Conservation (phyloP, 2,797 vertebrate genomes). For the Syngnathus acus region DNA sequence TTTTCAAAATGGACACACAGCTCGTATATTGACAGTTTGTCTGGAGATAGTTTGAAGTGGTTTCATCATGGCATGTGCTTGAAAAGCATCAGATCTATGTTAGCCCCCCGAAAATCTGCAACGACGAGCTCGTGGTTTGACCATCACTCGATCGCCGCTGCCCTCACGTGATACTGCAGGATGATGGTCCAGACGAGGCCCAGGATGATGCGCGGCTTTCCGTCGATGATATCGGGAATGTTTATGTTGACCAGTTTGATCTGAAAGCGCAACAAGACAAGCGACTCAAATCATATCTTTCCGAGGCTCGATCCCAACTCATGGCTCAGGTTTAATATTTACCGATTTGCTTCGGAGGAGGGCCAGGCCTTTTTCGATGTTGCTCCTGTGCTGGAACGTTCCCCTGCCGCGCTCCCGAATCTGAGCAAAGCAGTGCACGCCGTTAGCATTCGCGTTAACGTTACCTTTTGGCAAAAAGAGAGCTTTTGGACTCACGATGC, state of each 20-base stretch:
- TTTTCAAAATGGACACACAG: too few species aligned
- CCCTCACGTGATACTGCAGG: constrained; percentile 89
- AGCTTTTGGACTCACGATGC: constrained; percentile 71
- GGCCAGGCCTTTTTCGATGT: constrained; percentile 84
- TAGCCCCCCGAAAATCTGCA: too few species aligned
- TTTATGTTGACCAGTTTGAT: constrained; percentile 97
- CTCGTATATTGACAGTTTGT: too few species aligned
- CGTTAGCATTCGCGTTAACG: background rate
- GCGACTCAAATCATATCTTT: background rate
- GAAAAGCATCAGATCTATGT: too few species aligned
- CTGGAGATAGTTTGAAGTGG: too few species aligned
- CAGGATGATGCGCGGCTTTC: constrained; percentile 92
- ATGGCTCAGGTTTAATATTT: constrained; percentile 34
- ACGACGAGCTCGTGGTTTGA: too few species aligned
- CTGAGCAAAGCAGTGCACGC: constrained; percentile 51
- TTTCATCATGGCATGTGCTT: too few species aligned
- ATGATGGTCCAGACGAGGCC: constrained; percentile 96
- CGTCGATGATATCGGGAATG: constrained; percentile 89
- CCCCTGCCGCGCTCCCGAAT: constrained; percentile 80
- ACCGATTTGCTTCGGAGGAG: constrained; percentile 87
- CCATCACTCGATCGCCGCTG: too few species aligned
- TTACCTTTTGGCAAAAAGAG: background rate
- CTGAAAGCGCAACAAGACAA: constrained; percentile 47
- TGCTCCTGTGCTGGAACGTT: constrained; percentile 85
- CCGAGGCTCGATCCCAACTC: background rate